Conservation (phyloP, 2,797 vertebrate genomes). For the Pipistrellus nathusii region DNA sequence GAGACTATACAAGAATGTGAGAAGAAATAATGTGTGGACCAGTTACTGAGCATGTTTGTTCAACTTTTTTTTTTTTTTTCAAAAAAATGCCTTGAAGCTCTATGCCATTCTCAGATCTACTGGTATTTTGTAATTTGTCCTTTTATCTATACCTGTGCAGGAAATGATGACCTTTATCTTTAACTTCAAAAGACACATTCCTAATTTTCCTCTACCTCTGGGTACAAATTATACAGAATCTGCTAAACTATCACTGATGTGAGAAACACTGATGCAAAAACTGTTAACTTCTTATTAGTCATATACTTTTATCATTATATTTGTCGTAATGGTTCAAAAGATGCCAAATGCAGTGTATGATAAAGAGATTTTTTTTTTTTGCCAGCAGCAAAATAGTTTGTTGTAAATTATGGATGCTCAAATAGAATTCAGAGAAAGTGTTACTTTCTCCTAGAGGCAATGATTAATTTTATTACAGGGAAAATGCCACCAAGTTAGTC, state of each 20-base stretch:
- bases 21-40: background rate
- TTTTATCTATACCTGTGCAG: constrained; percentile 52
- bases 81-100: constrained; percentile 9
- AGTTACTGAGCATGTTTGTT: constrained; percentile 12
- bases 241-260: constrained; percentile 46
- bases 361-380: constrained; percentile 83
- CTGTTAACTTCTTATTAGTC: constrained; percentile 66
- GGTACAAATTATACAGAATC: constrained; percentile 69
- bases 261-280: constrained; percentile 63
- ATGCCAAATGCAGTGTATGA: constrained; percentile 79
- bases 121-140: constrained; percentile 44
- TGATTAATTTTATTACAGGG: constrained; percentile 86
- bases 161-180: constrained; percentile 71
- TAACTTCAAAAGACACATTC: constrained; percentile 63
- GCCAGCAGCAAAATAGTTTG: constrained; percentile 85
- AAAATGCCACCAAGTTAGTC: constrained; percentile 73
- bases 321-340: constrained; percentile 84
- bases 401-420: constrained; percentile 84
- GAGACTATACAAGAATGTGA: background rate
- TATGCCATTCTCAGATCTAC: constrained; percentile 19
- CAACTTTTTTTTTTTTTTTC: background rate
- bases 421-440: constrained; percentile 85
- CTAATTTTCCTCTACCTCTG: constrained; percentile 45
- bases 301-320: constrained; percentile 68
- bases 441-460: constrained; percentile 83